These are phyloP conservation scores for Mixornis gularis DNA, from an alignment of 2,113 vertebrate genomes.

Conservation along the genomic window DNA sequence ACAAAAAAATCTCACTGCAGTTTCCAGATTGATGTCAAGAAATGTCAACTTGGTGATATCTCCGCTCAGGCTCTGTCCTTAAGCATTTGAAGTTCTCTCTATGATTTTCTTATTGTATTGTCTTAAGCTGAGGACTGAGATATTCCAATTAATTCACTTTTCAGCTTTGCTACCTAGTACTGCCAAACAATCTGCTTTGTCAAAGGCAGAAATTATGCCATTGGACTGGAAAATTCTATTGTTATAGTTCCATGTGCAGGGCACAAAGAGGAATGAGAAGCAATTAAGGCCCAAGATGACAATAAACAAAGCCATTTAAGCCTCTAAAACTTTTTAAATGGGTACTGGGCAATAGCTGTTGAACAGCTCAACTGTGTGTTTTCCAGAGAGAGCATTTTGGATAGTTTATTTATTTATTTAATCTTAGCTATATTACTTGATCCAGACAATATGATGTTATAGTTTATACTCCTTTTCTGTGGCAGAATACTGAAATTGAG, in stretches of 20 bases:
- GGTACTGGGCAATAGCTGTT: not conserved
- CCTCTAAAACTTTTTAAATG: not conserved
- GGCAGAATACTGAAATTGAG: not conserved
- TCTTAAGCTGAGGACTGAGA: not conserved
- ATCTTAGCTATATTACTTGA: not conserved
- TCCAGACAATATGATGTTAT: not conserved
- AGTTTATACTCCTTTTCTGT: not conserved
- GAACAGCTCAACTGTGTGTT: not conserved
- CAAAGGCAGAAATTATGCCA: not conserved
- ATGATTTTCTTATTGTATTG: not conserved
- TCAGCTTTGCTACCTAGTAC: not conserved
- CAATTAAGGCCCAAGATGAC: not conserved
- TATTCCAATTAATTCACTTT: not conserved
- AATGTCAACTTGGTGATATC: not conserved
- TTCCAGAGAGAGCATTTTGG: not conserved
- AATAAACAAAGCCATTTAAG: not conserved
- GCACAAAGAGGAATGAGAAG: not conserved
- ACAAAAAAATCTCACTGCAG: not conserved
- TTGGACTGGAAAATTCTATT: not conserved
- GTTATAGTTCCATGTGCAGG: not conserved
- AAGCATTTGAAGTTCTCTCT: not conserved
- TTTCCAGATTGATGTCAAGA: not conserved
- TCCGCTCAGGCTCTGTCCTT: not conserved
- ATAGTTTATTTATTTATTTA: not conserved
- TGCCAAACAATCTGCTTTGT: not conserved